Percentiles rank a stretch among this genome's conserved stretches.
phyloP scores from a whole-genome alignment of 2,797 vertebrate species.

The Scolopax rusticola region DNA sequence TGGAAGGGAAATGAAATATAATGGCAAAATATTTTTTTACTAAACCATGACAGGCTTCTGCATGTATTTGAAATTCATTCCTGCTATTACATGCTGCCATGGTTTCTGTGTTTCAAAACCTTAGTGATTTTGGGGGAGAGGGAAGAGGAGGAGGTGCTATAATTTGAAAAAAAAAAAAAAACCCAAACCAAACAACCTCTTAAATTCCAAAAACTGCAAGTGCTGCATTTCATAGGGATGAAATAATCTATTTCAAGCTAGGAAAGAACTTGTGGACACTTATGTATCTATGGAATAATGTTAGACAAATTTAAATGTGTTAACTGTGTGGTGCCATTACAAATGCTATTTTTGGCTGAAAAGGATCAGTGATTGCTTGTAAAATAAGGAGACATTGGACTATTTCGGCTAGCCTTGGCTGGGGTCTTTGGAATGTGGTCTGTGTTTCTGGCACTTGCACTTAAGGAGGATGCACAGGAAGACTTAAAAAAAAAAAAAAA shows the following conservation, averaged over 20 bases:
- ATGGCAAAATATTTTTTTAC: neutral
- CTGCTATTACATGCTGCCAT: neutral
- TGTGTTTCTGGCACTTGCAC: neutral
- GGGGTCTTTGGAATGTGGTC: neutral
- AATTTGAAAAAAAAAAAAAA: neutral
- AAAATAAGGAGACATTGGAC: neutral
- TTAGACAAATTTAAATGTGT: conserved; percentile 20
- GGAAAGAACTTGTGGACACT: neutral
- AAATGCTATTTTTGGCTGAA: conserved; percentile 15
- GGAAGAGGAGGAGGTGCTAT: neutral
- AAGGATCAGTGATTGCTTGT: neutral
- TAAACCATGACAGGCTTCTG: neutral
- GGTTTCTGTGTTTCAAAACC: neutral
- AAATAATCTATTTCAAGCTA: neutral
- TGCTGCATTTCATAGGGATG: neutral
- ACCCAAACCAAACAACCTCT: neutral
- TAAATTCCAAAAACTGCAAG: neutral
- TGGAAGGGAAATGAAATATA: neutral
- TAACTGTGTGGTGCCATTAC: neutral
- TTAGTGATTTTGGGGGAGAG: accelerated
- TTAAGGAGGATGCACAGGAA: neutral
- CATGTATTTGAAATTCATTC: neutral
- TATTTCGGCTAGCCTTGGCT: neutral
- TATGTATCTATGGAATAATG: neutral
- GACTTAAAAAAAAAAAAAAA: neutral